Conservation (phyloP, 2,797 vertebrate genomes). For the Galago senegalensis region DNA sequence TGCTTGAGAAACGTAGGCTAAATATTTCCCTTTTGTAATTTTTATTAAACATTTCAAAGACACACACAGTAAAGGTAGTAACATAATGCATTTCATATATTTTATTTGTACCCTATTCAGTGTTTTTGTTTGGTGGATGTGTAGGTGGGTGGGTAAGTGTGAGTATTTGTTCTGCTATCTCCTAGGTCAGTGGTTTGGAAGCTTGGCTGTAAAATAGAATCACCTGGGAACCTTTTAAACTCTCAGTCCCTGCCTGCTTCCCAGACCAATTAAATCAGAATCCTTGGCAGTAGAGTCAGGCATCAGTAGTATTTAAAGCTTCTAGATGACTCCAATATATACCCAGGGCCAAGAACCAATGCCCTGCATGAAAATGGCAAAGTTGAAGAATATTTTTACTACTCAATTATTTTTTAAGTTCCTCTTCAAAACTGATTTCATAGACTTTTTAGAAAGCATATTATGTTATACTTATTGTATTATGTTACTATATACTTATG, state of each 20-base stretch:
- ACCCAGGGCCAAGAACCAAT: neutral
- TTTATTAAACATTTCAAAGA: slow-evolving; percentile 45
- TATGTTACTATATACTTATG: neutral
- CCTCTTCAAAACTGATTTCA: neutral
- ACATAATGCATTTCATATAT: neutral
- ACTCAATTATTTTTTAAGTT: neutral
- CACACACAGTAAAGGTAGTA: neutral
- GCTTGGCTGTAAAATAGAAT: neutral
- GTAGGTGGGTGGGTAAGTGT: neutral
- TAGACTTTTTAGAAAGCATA: neutral
- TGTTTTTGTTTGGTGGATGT: neutral
- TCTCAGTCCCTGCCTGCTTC: neutral
- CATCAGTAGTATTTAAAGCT: neutral
- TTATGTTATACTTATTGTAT: neutral
- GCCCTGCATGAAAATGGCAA: neutral
- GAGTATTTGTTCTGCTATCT: neutral
- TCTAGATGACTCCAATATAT: neutral
- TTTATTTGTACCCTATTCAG: neutral
- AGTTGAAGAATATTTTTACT: neutral
- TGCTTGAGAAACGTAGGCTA: slow-evolving; percentile 7
- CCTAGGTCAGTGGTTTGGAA: neutral
- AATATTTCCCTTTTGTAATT: neutral
- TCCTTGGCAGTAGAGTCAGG: neutral
- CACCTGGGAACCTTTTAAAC: neutral
- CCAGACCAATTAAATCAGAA: slow-evolving; percentile 17